Conservation (phyloP, 2,888 invertebrate species). For the Netelia inedita region DNA sequence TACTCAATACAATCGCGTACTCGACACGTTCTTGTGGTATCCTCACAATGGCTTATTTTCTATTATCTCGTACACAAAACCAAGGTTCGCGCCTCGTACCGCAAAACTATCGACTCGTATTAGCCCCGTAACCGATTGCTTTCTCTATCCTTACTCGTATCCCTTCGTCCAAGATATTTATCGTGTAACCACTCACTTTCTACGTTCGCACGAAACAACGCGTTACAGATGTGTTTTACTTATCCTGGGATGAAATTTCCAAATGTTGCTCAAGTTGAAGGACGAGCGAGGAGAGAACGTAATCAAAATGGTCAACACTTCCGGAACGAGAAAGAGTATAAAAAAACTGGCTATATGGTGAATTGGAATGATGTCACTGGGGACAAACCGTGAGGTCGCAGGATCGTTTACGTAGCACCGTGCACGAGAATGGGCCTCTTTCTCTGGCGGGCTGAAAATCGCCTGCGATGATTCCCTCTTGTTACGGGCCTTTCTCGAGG, state of each 20-base stretch:
- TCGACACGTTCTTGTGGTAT: conserved; percentile 11
- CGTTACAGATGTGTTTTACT: not conserved
- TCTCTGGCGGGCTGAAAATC: conserved; percentile 8
- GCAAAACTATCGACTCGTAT: not conserved
- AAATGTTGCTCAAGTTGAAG: not conserved
- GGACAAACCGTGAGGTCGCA: conserved; percentile 8
- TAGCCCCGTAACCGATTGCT: not conserved
- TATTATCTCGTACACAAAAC: not conserved
- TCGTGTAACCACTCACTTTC: not conserved
- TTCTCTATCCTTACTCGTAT: not conserved
- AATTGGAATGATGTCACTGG: conserved; percentile 51
- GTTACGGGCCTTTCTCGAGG: conserved; percentile 64
- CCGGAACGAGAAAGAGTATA: conserved; percentile 2
- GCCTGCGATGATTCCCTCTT: conserved; percentile 33
- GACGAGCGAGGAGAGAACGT: not conserved
- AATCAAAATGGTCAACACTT: conserved; percentile 41
- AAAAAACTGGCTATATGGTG: not conserved
- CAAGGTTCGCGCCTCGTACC: not conserved
- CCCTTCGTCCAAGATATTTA: not conserved
- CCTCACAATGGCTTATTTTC: conserved; percentile 3
- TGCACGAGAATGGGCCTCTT: conserved; percentile 14
- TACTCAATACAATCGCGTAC: not conserved
- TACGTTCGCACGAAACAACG: not conserved
- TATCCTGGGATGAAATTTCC: not conserved
- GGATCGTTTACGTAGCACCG: conserved; percentile 34